Evolutionary conservation across 2,797 vertebrate species (phyloP), one percentile per base, ranked within the genome.

Genomic region (Caiman crocodilus): DNA sequence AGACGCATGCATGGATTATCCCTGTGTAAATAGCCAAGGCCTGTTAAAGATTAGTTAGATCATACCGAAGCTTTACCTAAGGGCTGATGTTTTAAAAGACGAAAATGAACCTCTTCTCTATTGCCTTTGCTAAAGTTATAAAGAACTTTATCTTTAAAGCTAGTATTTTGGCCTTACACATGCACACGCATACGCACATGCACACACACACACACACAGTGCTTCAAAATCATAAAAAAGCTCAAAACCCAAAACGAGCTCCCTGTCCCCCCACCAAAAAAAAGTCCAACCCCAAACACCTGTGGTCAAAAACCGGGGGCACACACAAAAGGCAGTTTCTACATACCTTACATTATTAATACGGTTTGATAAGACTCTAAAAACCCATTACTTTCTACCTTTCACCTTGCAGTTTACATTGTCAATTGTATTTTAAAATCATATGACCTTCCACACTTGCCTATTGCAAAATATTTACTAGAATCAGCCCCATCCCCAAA

Each of bases 31-130:
- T 82, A 76, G 4, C 17, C 42, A 14, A 3, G 23, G 35, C 69
- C 25, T 42, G 61, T 74, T 71, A 86, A 86, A 59, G 23, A 81
- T 76, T 61, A 59, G 6, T 59, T 60, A 91, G 56, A 65, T 84
- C 61, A 93, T 87, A 61, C 78, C 86, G 74, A 73, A 93, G 26
- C 23, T 92, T 60, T 90, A 79, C 92, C 69, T 85, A 90, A 83
- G 75, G 58, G 50, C 3, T 78, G 12, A 18, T 79, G 58, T 77
- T 86, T 71, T 61, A 81, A 79, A 79, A 75, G 50, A 74, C 13
- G 0, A 2, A 74, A 85, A 79, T 57, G 6, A 28, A 30, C 56
- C 56, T 90, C 63, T 59, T 60, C 65, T 89, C 84, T 56, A 82
- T 74, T 84, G 79, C 32, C 26, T 90, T 85, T 90, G 18, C 18